Base-by-base conservation (phyloP, 1,140 invertebrate species). In the Theocolax elegans region DNA sequence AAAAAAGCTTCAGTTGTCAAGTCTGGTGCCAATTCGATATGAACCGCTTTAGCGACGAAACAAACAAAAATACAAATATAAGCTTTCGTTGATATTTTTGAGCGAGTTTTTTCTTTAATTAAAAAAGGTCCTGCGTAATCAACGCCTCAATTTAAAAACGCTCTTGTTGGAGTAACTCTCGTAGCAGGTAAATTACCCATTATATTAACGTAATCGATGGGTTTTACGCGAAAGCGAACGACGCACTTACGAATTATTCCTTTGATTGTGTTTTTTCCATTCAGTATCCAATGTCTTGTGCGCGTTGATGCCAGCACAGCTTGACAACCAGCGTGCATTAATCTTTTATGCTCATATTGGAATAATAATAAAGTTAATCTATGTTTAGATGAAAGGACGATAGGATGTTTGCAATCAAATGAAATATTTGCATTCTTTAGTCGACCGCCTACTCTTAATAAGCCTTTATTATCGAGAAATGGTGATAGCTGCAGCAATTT, bases 361-460 rank as follows among this genome's bases (percentile, higher is more conserved):
- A 51, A 23, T 12, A 51, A 23, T n/a, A 51, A 51, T 25, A 23
- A 6, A 23, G 49, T 51, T 7, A 51, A 3, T 12, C 2, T 21
- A 25, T 51, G 49, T 3, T 51, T 1, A 84, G 86, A 76, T 86
- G 81, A 59, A 85, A 85, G 29, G 73, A 74, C 0, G 78, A 66
- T 59, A n/a, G n/a, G n/a, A n/a, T n/a, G n/a, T n/a, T n/a, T n/a
- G n/a, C n/a, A n/a, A n/a, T n/a, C n/a, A n/a, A 74, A 62, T 6
- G 71, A 42, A 1, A 87, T 25, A 19, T 74, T 60, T 10, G 80
- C 56, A 44, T 79, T 46, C 3, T 65, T 10, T 8, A 86, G 60
- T 44, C 83, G 66, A 6, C 85, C 83, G 6, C 85, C 82, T 8
- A 86, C 84, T 42, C 83, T 69, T 8, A 86, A 12, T 0, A 86